Base-by-base conservation (phyloP, 2,113 vertebrate species). In the Misgurnus mizolepis region DNA sequence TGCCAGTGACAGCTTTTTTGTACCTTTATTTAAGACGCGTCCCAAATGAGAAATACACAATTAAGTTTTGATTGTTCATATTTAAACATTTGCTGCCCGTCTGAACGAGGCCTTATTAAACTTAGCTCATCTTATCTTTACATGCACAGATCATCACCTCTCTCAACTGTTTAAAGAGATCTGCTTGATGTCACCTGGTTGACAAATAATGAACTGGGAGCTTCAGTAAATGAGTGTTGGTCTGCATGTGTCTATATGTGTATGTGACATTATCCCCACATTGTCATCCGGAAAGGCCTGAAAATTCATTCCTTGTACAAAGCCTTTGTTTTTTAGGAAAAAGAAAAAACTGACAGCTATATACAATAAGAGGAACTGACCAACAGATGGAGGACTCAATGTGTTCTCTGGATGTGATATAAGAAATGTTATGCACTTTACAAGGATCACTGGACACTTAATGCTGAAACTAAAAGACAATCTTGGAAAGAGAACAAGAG, bases 381-480 rank as follows among this genome's bases (percentile, higher is more conserved):
- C 17, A 58, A 14, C 17, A 58, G 40, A 47, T 71, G 60, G 45
- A 82, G 67, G 61, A 85, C 40, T 73, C 4, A 3, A 40, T 41
- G 49, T 15, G 39, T 73, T 78, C 72, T 74, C 56, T 82, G 72
- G 82, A 90, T 64, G 76, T 55, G 41, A 40, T 53, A 81, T 67
- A 85, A 81, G 14, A 50, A 15, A 66, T 82, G 65, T 79, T 55
- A 78, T 83, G 86, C 87, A 90, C 80, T 84, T 88, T 75, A 61
- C 76, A 83, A 78, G 85, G 83, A 82, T 75, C 14, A 85, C 76
- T 47, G 84, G 53, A 84, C n/a, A 41, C 67, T 53, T 55, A 34
- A 67, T n/a, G 27, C 66, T 72, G 39, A 85, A 73, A 41, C n/a
- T 78, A 43, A 79, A 76, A 80, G 76, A 82, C 64, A 66, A 80